These are phyloP conservation scores for Propsilocerus akamusi DNA, from an alignment of 1,140 invertebrate species.

Conservation along the genomic window DNA sequence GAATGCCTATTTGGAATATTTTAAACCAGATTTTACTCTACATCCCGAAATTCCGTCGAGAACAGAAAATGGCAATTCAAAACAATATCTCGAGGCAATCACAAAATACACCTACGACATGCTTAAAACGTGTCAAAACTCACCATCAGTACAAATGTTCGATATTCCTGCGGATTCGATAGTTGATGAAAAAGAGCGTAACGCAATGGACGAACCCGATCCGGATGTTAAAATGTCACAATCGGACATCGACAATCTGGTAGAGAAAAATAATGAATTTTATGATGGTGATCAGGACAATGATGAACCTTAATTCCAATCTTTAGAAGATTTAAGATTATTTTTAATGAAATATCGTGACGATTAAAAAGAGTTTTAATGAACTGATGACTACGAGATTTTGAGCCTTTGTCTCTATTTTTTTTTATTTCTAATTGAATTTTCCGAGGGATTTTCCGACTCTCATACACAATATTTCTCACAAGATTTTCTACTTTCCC, in stretches of 20 bases:
- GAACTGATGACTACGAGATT: too few relatives aligned
- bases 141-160: conserved; percentile 85
- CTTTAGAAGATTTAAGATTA: too few relatives aligned
- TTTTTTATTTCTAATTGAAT: too few relatives aligned
- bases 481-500: too few relatives aligned
- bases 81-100: conserved; percentile 78
- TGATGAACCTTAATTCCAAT: too few relatives aligned
- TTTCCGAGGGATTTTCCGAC: too few relatives aligned
- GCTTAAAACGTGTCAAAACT: conserved; percentile 74
- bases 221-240: conserved; percentile 64
- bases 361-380: too few relatives aligned
- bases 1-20: conserved; percentile 89
- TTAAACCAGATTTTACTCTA: conserved; percentile 85
- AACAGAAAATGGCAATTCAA: conserved; percentile 82
- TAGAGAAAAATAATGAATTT: conserved; percentile 82
- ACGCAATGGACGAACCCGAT: conserved; percentile 57
- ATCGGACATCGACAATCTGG: conserved; percentile 64
- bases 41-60: conserved; percentile 67
- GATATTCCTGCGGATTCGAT: conserved; percentile 63
- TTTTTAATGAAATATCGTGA: too few relatives aligned
- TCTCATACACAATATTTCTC: too few relatives aligned
- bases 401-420: too few relatives aligned
- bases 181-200: conserved; percentile 42
- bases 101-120: conserved; percentile 72
- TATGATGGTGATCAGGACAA: conserved; percentile 77